Evolutionary conservation across 2,797 vertebrate species (phyloP), one percentile per base, ranked within the genome.

Genomic region (Bradypus variegatus): DNA sequence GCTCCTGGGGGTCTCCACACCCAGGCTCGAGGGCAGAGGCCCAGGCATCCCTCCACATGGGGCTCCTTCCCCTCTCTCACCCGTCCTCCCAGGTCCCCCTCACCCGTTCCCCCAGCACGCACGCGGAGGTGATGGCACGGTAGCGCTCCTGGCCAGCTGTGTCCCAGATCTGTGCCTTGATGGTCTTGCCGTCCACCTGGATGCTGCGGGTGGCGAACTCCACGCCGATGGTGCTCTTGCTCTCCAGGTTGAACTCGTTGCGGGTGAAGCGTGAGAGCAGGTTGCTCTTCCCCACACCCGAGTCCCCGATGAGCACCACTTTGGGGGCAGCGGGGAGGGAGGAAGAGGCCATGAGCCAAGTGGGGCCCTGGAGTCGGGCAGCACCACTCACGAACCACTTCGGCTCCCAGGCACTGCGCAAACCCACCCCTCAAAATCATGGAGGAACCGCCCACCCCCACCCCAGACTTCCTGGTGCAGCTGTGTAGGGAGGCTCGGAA

Each of bases 161-260:
- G 93, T 99, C 99, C 99, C 99, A 99, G 97, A 99, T 99, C 98
- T 99, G 99, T 0, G 99, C 99, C 96, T 99, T 99, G 97, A 99
- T 99, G 79, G 98, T 99, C 98, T 99, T 99, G 94, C 98, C 98
- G 9, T 99, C 99, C 97, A 99, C 99, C 96, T 99, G 99, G 96
- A 99, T 99, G 97, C 99, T 99, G 94, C 99, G 98, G 8, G 99
- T 99, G 94, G 99, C 99, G 7, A 99, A 99, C 96, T 99, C 99
- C 97, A 99, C 99, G 2, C 99, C 99, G 10, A 99, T 99, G 94
- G 99, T 99, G 97, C 99, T 99, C 97, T 99, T 99, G 90, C 99
- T 99, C 97, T 99, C 99, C 93, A 99, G 97, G 96, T 99, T 99
- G 97, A 99, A 99, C 96, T 99, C 99, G 95, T 99, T 99, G 55